Evolutionary conservation across 2,113 vertebrate genomes (phyloP).

Genomic region (Albula goreensis): DNA sequence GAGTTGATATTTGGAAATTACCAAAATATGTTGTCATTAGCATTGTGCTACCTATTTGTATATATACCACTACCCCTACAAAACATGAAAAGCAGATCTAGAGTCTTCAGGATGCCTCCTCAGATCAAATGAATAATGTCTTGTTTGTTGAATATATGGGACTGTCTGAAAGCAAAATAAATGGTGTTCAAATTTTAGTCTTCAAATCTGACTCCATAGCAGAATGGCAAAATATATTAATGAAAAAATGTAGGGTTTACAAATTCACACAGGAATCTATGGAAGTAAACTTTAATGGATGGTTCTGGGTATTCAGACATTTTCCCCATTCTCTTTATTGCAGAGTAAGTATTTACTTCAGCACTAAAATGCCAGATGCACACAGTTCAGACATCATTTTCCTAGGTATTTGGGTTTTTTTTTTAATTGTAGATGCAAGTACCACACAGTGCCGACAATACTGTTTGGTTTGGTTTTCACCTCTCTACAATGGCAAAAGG

Average conservation of each 20-base stretch:
- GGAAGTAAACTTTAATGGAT: constrained; percentile 79
- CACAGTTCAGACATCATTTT: constrained; percentile 74
- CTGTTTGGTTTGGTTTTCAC: constrained; percentile 63
- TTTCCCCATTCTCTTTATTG: constrained; percentile 49
- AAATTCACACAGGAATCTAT: neutral
- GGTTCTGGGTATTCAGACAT: constrained; percentile 77
- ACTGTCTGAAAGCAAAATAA: no score
- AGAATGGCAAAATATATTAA: neutral
- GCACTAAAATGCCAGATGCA: constrained; percentile 81
- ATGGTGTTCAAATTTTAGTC: no score
- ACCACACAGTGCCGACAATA: constrained; percentile 88
- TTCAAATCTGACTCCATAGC: no score
- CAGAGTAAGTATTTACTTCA: constrained; percentile 56
- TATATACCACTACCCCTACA: no score
- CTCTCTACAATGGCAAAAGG: constrained; percentile 27
- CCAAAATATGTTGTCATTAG: no score
- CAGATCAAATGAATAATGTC: no score
- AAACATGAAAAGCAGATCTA: no score
- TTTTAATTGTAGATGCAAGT: constrained; percentile 81
- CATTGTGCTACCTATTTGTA: no score
- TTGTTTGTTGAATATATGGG: no score
- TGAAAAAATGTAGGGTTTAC: neutral
- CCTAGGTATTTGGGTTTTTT: constrained; percentile 81
- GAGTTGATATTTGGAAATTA: no score
- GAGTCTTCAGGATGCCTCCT: no score